phyloP scores from a whole-genome alignment of 1,140 invertebrate genomes.

The Bombus waltoni region DNA sequence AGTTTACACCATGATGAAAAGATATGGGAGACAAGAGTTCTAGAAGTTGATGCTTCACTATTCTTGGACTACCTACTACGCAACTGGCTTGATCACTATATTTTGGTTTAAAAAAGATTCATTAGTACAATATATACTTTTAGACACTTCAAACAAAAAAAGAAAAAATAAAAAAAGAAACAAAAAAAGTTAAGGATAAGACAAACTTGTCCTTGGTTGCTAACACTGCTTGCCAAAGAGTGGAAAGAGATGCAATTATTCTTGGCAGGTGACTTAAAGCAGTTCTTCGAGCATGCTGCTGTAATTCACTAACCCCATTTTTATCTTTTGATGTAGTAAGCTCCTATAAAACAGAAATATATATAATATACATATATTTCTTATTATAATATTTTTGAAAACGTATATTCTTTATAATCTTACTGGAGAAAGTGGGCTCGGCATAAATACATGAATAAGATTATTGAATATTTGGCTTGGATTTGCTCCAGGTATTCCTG shows the following conservation, averaged over 20 bases:
- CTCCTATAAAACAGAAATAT: conserved; percentile 62
- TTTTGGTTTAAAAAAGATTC: conserved; percentile 21
- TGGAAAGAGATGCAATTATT: conserved; percentile 90
- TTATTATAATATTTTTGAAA: background rate
- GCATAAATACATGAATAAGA: conserved; percentile 90
- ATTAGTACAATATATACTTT: conserved; percentile 19
- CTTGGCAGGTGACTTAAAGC: conserved; percentile 91
- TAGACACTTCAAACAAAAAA: background rate
- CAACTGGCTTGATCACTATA: conserved; percentile 80
- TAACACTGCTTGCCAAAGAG: conserved; percentile 90
- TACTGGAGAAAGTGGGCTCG: conserved; percentile 81
- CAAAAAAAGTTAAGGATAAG: conserved; percentile 28
- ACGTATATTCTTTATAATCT: conserved; percentile 46
- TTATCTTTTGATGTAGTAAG: conserved; percentile 71
- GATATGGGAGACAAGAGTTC: conserved; percentile 95
- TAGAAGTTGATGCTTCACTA: conserved; percentile 90
- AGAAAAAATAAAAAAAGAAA: conserved; percentile 25
- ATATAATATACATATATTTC: background rate
- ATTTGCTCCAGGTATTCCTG: conserved; percentile 83
- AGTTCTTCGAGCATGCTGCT: conserved; percentile 87
- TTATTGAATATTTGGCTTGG: conserved; percentile 91
- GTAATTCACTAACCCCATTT: conserved; percentile 78
- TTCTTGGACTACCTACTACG: conserved; percentile 85
- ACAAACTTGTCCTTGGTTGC: conserved; percentile 82
- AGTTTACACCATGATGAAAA: conserved; percentile 91